phyloP scores from a whole-genome alignment of 1,140 invertebrate genomes.

The honey bee (Apis mellifera) region Amel_HAv3.1 CM009931.2:19014001-19014500 shows the following conservation, averaged over 20 bases:
- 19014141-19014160: conserved; percentile 9
- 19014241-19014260: neutral
- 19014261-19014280: neutral
- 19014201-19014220: conserved; percentile 2
- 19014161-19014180: neutral
- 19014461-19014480: neutral
- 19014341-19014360: neutral
- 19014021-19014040: conserved; percentile 26
- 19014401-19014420: neutral
- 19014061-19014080: neutral
- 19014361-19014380: neutral
- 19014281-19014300: neutral
- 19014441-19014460: neutral
- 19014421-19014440: neutral
- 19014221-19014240: neutral
- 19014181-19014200: neutral
- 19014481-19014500: neutral
- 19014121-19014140: conserved; percentile 1
- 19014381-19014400: conserved; percentile 4
- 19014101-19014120: neutral
- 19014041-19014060: neutral
- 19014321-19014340: too few relatives aligned
- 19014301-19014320: neutral
- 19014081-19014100: conserved; percentile 11
- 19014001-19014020: neutral